Conservation (phyloP, 1,140 invertebrate species). For the Eulimnadia texana region DNA sequence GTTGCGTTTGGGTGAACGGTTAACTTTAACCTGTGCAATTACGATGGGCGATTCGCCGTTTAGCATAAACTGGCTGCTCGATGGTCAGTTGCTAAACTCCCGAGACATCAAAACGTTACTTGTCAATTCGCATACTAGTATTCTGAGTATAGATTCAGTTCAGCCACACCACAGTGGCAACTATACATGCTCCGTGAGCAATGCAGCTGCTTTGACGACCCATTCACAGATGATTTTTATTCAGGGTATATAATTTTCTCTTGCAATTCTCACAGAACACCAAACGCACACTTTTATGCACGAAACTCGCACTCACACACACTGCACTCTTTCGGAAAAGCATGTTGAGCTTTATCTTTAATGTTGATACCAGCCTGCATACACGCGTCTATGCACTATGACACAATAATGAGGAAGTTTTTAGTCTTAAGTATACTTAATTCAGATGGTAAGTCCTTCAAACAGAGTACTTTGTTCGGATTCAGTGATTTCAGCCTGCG, state of each 20-base stretch:
- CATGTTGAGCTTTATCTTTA: neutral
- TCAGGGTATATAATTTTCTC: neutral
- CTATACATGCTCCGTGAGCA: conserved; percentile 41
- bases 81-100: conserved; percentile 37
- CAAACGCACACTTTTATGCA: neutral
- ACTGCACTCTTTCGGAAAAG: neutral
- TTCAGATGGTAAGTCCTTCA: too few species aligned
- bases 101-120: conserved; percentile 31
- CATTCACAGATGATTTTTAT: conserved; percentile 8
- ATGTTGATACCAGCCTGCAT: too few species aligned
- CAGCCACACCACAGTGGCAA: conserved; percentile 60
- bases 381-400: too few species aligned
- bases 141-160: conserved; percentile 60
- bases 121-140: conserved; percentile 51
- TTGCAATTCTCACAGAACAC: neutral
- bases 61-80: conserved; percentile 60
- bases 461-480: too few species aligned
- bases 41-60: conserved; percentile 61
- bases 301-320: neutral
- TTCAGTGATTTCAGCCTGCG: too few species aligned
- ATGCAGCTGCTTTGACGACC: conserved; percentile 3
- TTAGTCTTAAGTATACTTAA: too few species aligned
- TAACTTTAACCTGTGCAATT: conserved; percentile 57
- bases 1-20: conserved; percentile 41
- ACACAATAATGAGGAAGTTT: too few species aligned